Percentiles rank a stretch among this genome's conserved stretches.
Conservation (phyloP, 2,888 invertebrate genomes). For the Apotomis turbidana region DNA sequence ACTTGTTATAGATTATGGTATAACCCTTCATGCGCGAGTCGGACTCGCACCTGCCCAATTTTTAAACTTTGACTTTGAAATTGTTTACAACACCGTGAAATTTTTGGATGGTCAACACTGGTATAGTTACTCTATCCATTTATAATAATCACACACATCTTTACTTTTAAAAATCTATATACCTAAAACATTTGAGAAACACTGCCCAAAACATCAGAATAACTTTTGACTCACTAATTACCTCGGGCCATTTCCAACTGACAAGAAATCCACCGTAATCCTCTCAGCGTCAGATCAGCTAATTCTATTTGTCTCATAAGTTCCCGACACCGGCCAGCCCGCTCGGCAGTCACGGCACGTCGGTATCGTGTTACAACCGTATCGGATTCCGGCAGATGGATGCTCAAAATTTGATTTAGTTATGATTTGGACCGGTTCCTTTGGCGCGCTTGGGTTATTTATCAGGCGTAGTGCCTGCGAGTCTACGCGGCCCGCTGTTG, state of each 20-base stretch:
- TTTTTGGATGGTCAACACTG: no score
- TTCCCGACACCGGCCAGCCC: slow-evolving; percentile 18
- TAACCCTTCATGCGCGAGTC: no score
- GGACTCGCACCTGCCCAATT: no score
- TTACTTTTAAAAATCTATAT: no score
- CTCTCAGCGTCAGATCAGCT: background rate
- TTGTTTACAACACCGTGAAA: no score
- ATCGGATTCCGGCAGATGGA: slow-evolving; percentile 37
- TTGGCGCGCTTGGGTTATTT: slow-evolving; percentile 30
- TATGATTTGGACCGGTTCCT: slow-evolving; percentile 39
- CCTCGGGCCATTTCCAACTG: background rate
- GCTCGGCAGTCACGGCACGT: slow-evolving; percentile 36
- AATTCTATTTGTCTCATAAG: slow-evolving; percentile 36
- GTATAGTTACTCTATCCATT: no score
- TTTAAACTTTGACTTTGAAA: no score
- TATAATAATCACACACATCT: no score
- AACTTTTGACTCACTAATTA: no score
- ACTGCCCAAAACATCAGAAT: no score
- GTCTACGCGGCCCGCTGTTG: background rate
- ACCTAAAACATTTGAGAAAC: no score
- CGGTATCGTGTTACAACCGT: slow-evolving; percentile 28
- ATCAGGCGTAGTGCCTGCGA: slow-evolving; percentile 8
- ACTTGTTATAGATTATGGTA: no score
- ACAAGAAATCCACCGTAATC: background rate
- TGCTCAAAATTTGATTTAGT: slow-evolving; percentile 42